A percentile compares a stretch with the other conserved stretches of the same genome.
Conservation (phyloP, 2,888 invertebrate species). For the Bellardia pandia region DNA sequence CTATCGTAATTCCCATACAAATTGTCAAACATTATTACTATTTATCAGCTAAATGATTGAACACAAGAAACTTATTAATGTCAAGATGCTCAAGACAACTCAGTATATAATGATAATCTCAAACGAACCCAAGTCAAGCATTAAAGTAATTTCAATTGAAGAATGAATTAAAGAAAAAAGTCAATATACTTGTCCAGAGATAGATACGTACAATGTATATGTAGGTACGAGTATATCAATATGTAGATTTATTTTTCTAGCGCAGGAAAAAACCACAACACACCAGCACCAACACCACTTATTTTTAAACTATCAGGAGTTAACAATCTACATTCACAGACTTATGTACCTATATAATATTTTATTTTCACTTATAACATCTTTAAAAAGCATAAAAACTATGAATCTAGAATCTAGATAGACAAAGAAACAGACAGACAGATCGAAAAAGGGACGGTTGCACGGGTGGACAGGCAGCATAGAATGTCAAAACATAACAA, state of each 20-base stretch:
- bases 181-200: background rate
- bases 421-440: background rate
- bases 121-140: background rate
- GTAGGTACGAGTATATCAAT: background rate
- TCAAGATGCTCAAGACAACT: background rate
- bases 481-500: conserved; percentile 53
- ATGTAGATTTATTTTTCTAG: conserved; percentile 8
- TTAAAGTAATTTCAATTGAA: conserved; percentile 26
- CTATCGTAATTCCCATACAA: background rate
- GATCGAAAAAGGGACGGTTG: background rate
- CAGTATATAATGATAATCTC: conserved; percentile 5
- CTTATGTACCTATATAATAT: background rate
- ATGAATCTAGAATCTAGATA: background rate
- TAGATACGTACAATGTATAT: too few species aligned
- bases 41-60: conserved; percentile 25
- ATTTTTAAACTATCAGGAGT: background rate
- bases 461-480: background rate
- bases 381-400: conserved; percentile 8
- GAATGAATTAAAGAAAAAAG: conserved; percentile 3
- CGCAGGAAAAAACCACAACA: background rate
- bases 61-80: conserved; percentile 24
- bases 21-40: background rate
- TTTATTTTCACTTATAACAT: conserved; percentile 37
- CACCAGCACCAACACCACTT: background rate
- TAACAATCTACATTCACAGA: conserved; percentile 9